Evolutionary conservation across 2,797 vertebrate genomes (phyloP).

Genomic region (Periophthalmus magnuspinnatus): DNA sequence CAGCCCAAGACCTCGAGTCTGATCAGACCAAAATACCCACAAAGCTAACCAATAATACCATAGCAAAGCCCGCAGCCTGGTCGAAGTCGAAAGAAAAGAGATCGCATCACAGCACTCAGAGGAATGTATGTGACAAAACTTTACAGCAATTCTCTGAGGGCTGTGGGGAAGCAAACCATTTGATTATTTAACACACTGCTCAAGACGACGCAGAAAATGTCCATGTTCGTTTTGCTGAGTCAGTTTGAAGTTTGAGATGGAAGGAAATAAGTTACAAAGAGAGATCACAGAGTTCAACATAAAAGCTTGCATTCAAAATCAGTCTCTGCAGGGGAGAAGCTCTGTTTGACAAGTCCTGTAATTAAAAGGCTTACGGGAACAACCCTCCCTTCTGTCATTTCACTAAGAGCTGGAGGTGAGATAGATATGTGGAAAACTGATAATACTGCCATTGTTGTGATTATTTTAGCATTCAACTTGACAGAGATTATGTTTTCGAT

Average conservation of each 20-base stretch:
- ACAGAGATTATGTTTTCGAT: too few relatives aligned
- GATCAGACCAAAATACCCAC: constrained; percentile 56
- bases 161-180: constrained; percentile 52
- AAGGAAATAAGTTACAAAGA: constrained; percentile 43
- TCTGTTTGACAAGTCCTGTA: constrained; percentile 21
- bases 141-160: constrained; percentile 56
- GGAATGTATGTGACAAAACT: constrained; percentile 57
- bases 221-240: constrained; percentile 57
- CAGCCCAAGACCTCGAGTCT: constrained; percentile 48
- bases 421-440: too few relatives aligned
- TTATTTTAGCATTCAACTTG: too few relatives aligned
- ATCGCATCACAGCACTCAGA: constrained; percentile 50
- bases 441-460: too few relatives aligned
- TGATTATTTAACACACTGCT: constrained; percentile 44
- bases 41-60: constrained; percentile 48
- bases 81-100: constrained; percentile 58
- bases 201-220: constrained; percentile 27
- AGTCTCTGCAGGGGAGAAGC: not conserved
- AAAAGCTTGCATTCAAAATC: constrained; percentile 23
- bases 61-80: constrained; percentile 36
- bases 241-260: constrained; percentile 50
- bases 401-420: not conserved
- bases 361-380: not conserved
- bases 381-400: not conserved
- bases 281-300: constrained; percentile 39